Base-by-base conservation (phyloP, 2,888 invertebrate genomes). In the Merodon equestris region DNA sequence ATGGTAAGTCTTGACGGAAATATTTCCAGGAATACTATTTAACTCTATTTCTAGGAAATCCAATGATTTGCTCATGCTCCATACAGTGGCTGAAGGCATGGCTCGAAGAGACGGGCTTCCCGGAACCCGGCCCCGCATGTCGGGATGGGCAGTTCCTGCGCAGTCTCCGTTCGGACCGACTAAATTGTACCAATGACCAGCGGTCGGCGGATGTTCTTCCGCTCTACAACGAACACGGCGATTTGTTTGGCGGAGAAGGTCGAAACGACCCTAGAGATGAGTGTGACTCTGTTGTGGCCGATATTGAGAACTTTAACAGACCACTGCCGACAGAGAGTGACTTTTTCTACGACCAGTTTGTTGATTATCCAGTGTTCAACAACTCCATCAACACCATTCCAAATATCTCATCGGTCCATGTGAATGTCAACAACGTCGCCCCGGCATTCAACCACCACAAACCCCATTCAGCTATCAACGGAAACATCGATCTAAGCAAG, bases 31-130 rank as follows among this genome's bases (percentile, higher is more conserved):
- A 47, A 36, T 40, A 42, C n/a, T 4, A 1, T 12, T n/a, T 14
- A 5, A 17, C 7, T 1, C 1, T 12, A 1, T 1, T 15, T 10
- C n/a, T 19, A 95, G 96, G 94, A 36, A 97, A 96, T 89, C 96
- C 96, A 1, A 89, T 97, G 76, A 90, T 92, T 17, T 96, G 96
- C 86, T 93, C 94, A 54, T 96, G 96, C 85, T 93, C 93, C 81
- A 91, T 95, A 87, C 90, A 95, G 61, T 96, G 96, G 96, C 89
- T 96, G 1, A 92, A 95, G 83, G 93, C 93, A 1, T 96, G 96
- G 96, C 88, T 96, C 19, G 92, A 93, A 77, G 95, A 95, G 86
- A 92, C 93, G 0, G 92, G 93, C 18, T 90, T 92, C 1, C 91
- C 93, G 7, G 85, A 86, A 83, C 88, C 89, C 0, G 95, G 95